Evolutionary conservation across 2,888 invertebrate genomes (phyloP), one percentile per base, ranked within the genome.

Genomic region (Charanyca ferruginea): DNA sequence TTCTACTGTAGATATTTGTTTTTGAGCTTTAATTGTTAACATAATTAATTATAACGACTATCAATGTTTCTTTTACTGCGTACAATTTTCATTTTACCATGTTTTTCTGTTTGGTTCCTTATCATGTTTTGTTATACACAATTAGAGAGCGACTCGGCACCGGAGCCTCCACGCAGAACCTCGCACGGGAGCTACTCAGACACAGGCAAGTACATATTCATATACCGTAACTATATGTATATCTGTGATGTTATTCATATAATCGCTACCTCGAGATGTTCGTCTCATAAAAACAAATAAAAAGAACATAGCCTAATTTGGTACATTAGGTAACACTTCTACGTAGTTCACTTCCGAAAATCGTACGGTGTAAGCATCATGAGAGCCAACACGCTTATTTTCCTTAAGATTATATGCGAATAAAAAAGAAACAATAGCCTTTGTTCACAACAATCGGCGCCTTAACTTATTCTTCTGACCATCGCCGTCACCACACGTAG

Each of bases 151-250:
- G 96, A 96, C 86, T 91, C 93, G 82, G 96, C 96, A 83, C 97
- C 97, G 84, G 96, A 96, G 87, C 96, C 97, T 83, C 96, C 97
- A 80, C 97, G 97, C 92, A 96, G 96, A 89, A 93, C 96, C 61
- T 91, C 95, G 80, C 93, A 94, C 83, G 94, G 95, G 89, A 94
- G 93, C 91, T 94, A 92, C 90, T 95, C 95, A 86, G 96, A 95
- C 81, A 93, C 96, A 96, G 96, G 96, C 96, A 96, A 95, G 95
- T 94, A 85, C 61, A 41, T 47, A 49, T 48, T 68, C 55, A 67
- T 62, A 54, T 49, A 53, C 53, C 52, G 57, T 45, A 49, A 60
- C 53, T 28, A 51, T 32, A 9, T 11, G 9, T 32, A 32, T 32
- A 32, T 52, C 42, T 16, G 32, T 61, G 58, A 59, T 44, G 16